These are phyloP conservation scores for Phycodurus eques DNA, from an alignment of 2,113 vertebrate genomes.

Conservation along the genomic window DNA sequence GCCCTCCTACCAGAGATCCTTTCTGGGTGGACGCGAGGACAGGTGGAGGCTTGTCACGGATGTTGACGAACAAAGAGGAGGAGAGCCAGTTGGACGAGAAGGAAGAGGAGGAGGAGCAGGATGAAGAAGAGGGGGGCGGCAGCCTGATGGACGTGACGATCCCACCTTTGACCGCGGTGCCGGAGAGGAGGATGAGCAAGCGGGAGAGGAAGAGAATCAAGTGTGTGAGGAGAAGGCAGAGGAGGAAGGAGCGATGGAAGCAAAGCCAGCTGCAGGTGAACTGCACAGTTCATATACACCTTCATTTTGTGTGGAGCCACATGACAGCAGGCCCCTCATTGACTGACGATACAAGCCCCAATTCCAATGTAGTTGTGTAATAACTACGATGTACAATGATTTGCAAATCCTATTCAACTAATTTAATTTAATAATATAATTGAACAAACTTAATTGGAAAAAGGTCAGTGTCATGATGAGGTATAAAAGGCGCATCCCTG, in stretches of 20 bases:
- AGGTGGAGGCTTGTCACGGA: not conserved
- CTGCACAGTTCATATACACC: conserved; percentile 55
- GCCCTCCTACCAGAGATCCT: conserved; percentile 19
- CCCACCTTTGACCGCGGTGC: conserved; percentile 21
- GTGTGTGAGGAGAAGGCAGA: conserved; percentile 80
- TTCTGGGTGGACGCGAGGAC: conserved; percentile 46
- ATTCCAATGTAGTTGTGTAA: too few species aligned
- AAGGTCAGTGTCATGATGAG: too few species aligned
- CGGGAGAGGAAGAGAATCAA: conserved; percentile 81
- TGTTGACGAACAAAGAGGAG: conserved; percentile 19
- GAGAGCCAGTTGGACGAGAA: conserved; percentile 18
- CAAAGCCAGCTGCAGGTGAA: conserved; percentile 71
- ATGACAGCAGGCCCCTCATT: not conserved
- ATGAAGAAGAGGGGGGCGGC: conserved; percentile 72
- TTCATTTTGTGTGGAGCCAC: not conserved
- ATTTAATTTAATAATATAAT: too few species aligned
- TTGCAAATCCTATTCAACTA: too few species aligned
- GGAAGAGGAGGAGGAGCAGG: conserved; percentile 31
- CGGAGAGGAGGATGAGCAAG: conserved; percentile 73
- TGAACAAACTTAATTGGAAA: too few species aligned
- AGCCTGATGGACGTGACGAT: conserved; percentile 39
- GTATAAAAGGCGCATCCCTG: too few species aligned
- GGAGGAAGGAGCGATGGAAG: conserved; percentile 75
- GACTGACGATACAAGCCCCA: not conserved
- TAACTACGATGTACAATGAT: too few species aligned